Evolutionary conservation across 2,888 invertebrate species (phyloP).

Genomic region (Trichacis sp.): DNA sequence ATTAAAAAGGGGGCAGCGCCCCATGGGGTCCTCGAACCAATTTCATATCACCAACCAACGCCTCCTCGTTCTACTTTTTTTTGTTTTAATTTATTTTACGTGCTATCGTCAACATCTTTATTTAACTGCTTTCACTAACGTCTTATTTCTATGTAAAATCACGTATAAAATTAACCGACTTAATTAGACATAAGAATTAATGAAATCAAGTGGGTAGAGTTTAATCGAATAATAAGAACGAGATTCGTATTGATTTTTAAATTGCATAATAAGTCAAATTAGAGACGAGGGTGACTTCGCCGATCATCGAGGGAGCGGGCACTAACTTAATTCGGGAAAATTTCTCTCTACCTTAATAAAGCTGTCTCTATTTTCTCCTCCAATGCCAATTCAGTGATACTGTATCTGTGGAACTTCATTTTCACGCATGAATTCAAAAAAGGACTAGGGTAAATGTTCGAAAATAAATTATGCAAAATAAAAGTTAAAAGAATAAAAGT

Average conservation of each 20-base stretch:
- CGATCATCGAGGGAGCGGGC: conserved; percentile 45
- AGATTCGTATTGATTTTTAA: conserved; percentile 63
- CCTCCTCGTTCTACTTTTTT: conserved; percentile 43
- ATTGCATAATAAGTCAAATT: conserved; percentile 68
- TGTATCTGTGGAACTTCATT: no score
- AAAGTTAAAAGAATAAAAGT: no score
- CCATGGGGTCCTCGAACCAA: conserved; percentile 67
- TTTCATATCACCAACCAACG: conserved; percentile 48
- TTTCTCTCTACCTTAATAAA: conserved; percentile 65
- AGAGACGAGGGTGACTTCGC: conserved; percentile 60
- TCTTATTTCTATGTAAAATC: neutral
- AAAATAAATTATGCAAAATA: no score
- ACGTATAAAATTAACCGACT: neutral
- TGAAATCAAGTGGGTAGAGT: neutral
- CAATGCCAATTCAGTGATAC: no score
- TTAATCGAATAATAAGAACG: conserved; percentile 7
- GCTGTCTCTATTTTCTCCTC: conserved; percentile 67
- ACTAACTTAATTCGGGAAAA: conserved; percentile 64
- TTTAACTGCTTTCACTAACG: neutral
- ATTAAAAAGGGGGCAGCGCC: conserved; percentile 66
- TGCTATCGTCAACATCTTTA: conserved; percentile 27
- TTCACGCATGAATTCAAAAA: no score
- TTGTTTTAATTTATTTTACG: conserved; percentile 15
- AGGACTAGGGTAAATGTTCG: no score
- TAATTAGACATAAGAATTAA: conserved; percentile 2